Base-by-base conservation (phyloP, 2,113 vertebrate genomes). In the Brachyistius frenatus region DNA sequence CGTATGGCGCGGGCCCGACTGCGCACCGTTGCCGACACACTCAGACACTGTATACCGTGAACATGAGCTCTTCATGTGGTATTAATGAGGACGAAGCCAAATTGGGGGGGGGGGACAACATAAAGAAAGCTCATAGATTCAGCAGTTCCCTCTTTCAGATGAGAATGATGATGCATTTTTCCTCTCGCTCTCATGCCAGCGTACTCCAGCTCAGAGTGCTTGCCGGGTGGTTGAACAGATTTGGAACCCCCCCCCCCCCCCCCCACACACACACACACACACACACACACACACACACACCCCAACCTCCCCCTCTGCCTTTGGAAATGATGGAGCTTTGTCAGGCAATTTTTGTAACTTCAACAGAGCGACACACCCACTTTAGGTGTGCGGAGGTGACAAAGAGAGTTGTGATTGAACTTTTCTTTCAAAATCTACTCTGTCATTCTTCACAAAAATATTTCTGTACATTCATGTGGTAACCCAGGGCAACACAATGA, bases 1-100 rank as follows among this genome's bases (percentile, higher is more conserved):
- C 80, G 52, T 76, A 76, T 77, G 78, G 60, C 50, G 23, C 3
- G 1, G 63, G 52, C 78, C 50, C 49, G 52, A 67, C 36, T 73
- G 78, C 61, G 52, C 46, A 64, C 32, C 1, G 7, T 61, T 73
- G 52, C 68, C 5, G 2, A 33, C 41, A 56, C 70, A 67, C 49
- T 36, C 11, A 64, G 65, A 70, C n/a, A 57, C 35, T 46, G 39
- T 46, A 23, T 23, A 60, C 57, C 39, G 53, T 46, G 56, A 81
- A 4, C 50, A 54, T 1, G 23, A 58, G 33, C 57, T 5, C n/a
- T 57, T 7, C 31, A 0, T 32, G 14, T 15, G 52, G 49, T 36
- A 71, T 73, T 80, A 74, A 71, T 36, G 55, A 8, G 33, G 31
- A 78, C 66, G 39, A 14, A 49, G 39, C 5, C 11, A 62, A 61